Conservation (phyloP, 2,113 vertebrate genomes). For the Pholis gunnellus region DNA sequence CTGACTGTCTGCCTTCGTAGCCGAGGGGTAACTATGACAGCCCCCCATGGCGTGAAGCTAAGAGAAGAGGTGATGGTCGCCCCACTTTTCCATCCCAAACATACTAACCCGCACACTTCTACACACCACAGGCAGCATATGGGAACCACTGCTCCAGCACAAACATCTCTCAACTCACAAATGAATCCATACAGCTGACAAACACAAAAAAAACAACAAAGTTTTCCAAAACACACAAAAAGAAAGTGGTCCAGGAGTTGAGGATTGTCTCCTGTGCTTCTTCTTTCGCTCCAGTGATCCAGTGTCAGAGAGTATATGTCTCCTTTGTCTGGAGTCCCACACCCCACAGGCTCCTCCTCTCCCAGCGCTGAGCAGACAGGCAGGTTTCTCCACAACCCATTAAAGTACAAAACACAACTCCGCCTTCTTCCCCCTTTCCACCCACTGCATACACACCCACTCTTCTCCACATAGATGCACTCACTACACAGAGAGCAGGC, state of each 20-base stretch:
- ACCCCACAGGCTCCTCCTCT: constrained; percentile 79
- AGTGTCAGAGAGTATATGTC: constrained; percentile 73
- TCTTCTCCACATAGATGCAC: constrained; percentile 1
- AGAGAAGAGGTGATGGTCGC: constrained; percentile 61
- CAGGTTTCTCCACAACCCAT: constrained; percentile 81
- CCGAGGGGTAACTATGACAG: constrained; percentile 83
- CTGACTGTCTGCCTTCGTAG: constrained; percentile 67
- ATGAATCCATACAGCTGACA: constrained; percentile 24
- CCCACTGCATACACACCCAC: constrained; percentile 18
- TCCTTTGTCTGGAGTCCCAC: constrained; percentile 80
- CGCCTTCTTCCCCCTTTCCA: constrained; percentile 63
- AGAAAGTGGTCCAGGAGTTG: constrained; percentile 39
- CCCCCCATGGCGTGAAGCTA: constrained; percentile 81
- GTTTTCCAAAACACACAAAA: constrained; percentile 18
- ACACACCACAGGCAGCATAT: constrained; percentile 49
- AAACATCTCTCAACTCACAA: constrained; percentile 43
- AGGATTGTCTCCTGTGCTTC: constrained; percentile 11
- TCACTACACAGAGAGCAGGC: constrained; percentile 12
- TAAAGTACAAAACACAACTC: constrained; percentile 68
- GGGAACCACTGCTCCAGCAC: constrained; percentile 28
- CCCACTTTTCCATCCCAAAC: constrained; percentile 76
- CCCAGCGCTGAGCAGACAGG: constrained; percentile 71
- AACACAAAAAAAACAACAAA: constrained; percentile 20
- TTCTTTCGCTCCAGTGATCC: constrained; percentile 45
- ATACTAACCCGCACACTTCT: constrained; percentile 52